Evolutionary conservation across 2,888 invertebrate genomes (phyloP).

Genomic region (Tineola bisselliella): DNA sequence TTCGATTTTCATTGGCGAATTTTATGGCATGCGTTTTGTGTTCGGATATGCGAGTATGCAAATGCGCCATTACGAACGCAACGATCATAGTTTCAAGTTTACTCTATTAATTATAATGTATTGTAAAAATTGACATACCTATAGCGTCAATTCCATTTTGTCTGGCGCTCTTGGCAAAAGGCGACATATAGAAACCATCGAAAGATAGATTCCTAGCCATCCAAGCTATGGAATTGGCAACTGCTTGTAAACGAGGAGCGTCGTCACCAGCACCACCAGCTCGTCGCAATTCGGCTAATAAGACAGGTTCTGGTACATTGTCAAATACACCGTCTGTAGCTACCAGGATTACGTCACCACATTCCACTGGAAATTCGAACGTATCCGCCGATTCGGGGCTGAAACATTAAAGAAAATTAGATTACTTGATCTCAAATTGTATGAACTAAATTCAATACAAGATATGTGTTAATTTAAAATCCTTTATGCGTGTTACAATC

Average conservation of each 20-base stretch:
- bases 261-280: conserved; percentile 73
- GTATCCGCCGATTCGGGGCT: conserved; percentile 93
- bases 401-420: conserved; percentile 22
- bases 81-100: too few species aligned
- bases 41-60: too few species aligned
- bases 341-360: conserved; percentile 93
- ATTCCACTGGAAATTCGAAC: conserved; percentile 86
- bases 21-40: too few species aligned
- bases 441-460: too few species aligned
- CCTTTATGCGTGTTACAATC: too few species aligned
- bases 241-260: conserved; percentile 82
- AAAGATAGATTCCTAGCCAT: conserved; percentile 95
- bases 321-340: conserved; percentile 99
- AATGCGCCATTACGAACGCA: too few species aligned
- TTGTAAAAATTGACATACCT: conserved; percentile 75
- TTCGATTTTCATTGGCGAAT: too few species aligned
- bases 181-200: conserved; percentile 94
- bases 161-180: conserved; percentile 92
- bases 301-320: conserved; percentile 91
- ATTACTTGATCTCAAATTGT: too few species aligned
- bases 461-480: too few species aligned
- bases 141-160: conserved; percentile 93
- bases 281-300: conserved; percentile 85
- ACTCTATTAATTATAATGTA: too few species aligned
- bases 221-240: conserved; percentile 94